phyloP scores from a whole-genome alignment of 2,797 vertebrate genomes.

The Notolepis coatsorum region DNA sequence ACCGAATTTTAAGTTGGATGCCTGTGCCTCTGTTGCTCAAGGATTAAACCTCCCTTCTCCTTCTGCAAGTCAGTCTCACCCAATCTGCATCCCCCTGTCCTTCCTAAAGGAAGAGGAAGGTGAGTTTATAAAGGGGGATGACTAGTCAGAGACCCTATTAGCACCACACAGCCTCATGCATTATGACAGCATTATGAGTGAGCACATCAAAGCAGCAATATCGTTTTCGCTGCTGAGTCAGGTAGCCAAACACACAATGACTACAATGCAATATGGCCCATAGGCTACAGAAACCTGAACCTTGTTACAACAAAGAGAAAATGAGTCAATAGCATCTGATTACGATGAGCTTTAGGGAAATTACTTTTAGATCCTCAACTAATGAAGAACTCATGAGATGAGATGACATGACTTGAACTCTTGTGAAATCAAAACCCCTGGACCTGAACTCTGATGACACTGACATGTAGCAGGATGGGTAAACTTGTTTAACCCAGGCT shows the following conservation, averaged over 20 bases:
- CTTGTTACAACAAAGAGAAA: conserved; percentile 43
- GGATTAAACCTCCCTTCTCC: neutral
- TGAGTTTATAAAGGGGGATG: neutral
- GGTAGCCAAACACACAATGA: conserved; percentile 46
- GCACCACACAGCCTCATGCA: conserved; percentile 14
- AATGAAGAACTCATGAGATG: conserved; percentile 4
- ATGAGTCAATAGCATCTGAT: conserved; percentile 65
- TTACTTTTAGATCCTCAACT: neutral
- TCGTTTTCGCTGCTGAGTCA: conserved; percentile 56
- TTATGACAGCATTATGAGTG: conserved; percentile 45
- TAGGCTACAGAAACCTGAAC: conserved; percentile 60
- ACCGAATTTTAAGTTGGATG: conserved; percentile 4
- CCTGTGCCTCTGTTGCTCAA: too few relatives aligned
- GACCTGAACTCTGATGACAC: conserved; percentile 16
- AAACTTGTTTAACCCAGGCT: too few relatives aligned
- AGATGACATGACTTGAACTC: neutral
- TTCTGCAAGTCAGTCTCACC: neutral
- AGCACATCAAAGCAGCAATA: conserved; percentile 65
- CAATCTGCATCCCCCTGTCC: neutral
- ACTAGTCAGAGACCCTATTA: conserved; percentile 38
- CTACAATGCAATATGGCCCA: conserved; percentile 23
- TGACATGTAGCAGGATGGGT: too few relatives aligned
- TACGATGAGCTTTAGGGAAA: conserved; percentile 40
- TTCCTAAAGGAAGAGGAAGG: neutral
- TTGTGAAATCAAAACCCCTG: conserved; percentile 14